These are phyloP conservation scores for Mnemiopsis leidyi DNA, from an alignment of 37 sponge, comb jelly and placozoan species.

Conservation along the genomic window DNA sequence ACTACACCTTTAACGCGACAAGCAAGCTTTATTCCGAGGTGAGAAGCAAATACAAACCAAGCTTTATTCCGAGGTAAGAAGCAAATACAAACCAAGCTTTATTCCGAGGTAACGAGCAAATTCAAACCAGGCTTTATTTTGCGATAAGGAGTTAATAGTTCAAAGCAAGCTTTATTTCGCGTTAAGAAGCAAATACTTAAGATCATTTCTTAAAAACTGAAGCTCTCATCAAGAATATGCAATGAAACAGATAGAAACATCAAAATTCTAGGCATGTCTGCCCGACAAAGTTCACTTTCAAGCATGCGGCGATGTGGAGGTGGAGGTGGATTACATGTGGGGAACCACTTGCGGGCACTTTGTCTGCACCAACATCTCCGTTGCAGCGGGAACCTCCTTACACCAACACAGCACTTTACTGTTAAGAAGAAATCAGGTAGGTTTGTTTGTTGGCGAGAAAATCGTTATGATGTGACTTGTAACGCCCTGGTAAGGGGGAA, in stretches of 20 bases:
- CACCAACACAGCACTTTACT: neutral
- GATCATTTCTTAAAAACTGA: too few species aligned
- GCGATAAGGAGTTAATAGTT: neutral
- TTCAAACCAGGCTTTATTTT: neutral
- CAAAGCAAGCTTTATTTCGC: too few species aligned
- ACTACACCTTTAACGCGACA: neutral
- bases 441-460: too few species aligned
- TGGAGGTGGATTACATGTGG: neutral
- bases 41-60: neutral
- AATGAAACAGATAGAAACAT: too few species aligned
- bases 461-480: too few species aligned
- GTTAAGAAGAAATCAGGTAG: neutral
- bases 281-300: neutral
- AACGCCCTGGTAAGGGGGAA: too few species aligned
- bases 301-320: neutral
- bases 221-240: too few species aligned
- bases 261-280: too few species aligned
- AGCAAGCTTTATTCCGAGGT: neutral
- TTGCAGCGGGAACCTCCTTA: too few species aligned
- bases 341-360: neutral
- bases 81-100: neutral
- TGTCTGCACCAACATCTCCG: neutral
- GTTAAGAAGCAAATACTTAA: too few species aligned
- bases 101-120: neutral
- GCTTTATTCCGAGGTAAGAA: neutral